Evolutionary conservation across 2,888 invertebrate genomes (phyloP), one percentile per base, ranked within the genome.

Genomic region (Choreutis nemorana): DNA sequence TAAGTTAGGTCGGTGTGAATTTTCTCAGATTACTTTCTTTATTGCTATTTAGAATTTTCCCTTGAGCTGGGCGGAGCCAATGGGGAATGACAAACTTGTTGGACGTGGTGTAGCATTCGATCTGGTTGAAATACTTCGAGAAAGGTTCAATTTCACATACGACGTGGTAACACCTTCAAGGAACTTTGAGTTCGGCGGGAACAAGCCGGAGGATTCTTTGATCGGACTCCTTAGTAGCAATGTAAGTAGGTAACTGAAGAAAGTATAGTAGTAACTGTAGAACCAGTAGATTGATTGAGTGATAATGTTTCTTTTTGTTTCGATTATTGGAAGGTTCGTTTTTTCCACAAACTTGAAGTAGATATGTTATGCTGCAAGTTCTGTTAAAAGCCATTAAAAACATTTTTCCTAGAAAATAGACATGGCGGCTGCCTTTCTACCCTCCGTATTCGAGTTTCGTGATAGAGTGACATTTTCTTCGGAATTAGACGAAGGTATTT

Each of bases 351-450:
- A n/a, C n/a, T n/a, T n/a, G n/a, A n/a, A n/a, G n/a, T n/a, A n/a
- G n/a, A n/a, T n/a, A n/a, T n/a, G n/a, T n/a, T n/a, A n/a, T n/a
- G n/a, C n/a, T n/a, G n/a, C n/a, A n/a, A n/a, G n/a, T n/a, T n/a
- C n/a, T n/a, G n/a, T n/a, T n/a, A n/a, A n/a, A n/a, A n/a, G n/a
- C n/a, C n/a, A n/a, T 12, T 18, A 28, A 21, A 29, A 28, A 23
- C 27, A 32, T 30, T 26, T 16, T 12, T 54, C 14, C 3, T 50
- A 90, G 92, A 66, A 83, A 62, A 89, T 84, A n/a, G 90, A 93
- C 45, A 62, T 93, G 61, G 90, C 85, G 0, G 90, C 88, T 0
- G 89, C 89, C 0, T 91, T 92, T 51, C 57, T 92, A 32, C 91
- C 93, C 0, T 72, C 84, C 8, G 50, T 90, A 6, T 68, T 83